A percentile compares a stretch with the other conserved stretches of the same genome.
phyloP scores from a whole-genome alignment of 2,888 invertebrate species.

The Didymodactylos carnosus region DNA sequence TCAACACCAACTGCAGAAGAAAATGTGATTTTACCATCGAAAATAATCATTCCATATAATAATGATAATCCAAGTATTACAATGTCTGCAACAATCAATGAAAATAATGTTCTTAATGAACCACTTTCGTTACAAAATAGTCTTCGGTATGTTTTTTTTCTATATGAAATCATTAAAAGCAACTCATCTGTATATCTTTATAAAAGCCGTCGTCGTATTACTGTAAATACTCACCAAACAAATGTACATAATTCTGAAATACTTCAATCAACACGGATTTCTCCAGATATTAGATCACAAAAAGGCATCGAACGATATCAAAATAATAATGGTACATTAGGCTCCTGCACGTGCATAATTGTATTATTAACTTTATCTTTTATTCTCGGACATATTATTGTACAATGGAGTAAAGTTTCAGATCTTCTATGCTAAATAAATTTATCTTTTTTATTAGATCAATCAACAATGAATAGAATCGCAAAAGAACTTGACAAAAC shows the following conservation, averaged over 20 bases:
- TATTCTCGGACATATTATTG: neutral
- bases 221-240: neutral
- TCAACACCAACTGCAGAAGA: neutral
- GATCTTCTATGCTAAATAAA: no score
- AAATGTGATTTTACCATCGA: neutral
- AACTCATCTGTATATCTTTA: neutral
- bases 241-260: neutral
- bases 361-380: neutral
- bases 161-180: neutral
- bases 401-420: neutral
- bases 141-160: neutral
- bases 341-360: neutral
- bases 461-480: neutral
- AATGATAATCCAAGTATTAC: neutral
- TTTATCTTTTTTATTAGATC: neutral
- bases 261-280: neutral
- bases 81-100: neutral
- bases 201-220: neutral
- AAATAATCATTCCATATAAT: neutral
- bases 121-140: neutral
- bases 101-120: neutral
- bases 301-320: neutral
- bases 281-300: neutral
- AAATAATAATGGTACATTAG: neutral
- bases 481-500: neutral